These are phyloP conservation scores for Ptyas mucosa DNA, from an alignment of 2,113 vertebrate species.

Conservation along the genomic window DNA sequence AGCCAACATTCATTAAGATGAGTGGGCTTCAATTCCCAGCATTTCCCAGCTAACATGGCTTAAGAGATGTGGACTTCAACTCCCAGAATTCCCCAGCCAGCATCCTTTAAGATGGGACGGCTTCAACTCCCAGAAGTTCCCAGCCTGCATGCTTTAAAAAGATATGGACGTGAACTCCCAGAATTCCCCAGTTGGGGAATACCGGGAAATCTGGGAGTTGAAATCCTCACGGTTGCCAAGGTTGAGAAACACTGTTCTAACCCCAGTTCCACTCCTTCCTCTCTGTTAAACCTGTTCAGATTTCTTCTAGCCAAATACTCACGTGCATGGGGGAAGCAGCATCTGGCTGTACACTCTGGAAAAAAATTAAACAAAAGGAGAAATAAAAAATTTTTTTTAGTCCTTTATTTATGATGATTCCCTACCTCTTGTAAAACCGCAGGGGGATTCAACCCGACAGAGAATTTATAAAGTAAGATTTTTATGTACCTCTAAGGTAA, in stretches of 20 bases:
- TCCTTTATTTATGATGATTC: background rate
- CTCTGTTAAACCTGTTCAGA: background rate
- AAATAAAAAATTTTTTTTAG: fast-evolving
- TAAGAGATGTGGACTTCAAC: too few relatives aligned
- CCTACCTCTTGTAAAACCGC: background rate
- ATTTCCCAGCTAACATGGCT: too few relatives aligned
- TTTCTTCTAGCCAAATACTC: slow-evolving; percentile 55
- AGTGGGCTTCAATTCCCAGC: too few relatives aligned
- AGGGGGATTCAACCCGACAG: background rate
- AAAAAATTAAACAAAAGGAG: background rate
- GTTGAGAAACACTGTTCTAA: background rate
- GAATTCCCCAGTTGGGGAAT: background rate
- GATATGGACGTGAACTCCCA: too few relatives aligned
- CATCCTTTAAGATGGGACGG: too few relatives aligned
- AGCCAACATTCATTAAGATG: fast-evolving
- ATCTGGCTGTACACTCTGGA: slow-evolving; percentile 87
- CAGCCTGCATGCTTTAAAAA: too few relatives aligned
- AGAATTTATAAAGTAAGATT: background rate
- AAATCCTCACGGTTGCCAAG: background rate
- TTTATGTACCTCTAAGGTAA: background rate
- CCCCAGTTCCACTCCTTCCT: too few relatives aligned
- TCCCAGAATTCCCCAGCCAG: too few relatives aligned
- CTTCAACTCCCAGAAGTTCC: too few relatives aligned
- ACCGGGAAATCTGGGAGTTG: background rate
- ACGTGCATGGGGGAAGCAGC: slow-evolving; percentile 91